Evolutionary conservation across 2,888 invertebrate genomes (phyloP).

Genomic region (Epinotia demarniana): DNA sequence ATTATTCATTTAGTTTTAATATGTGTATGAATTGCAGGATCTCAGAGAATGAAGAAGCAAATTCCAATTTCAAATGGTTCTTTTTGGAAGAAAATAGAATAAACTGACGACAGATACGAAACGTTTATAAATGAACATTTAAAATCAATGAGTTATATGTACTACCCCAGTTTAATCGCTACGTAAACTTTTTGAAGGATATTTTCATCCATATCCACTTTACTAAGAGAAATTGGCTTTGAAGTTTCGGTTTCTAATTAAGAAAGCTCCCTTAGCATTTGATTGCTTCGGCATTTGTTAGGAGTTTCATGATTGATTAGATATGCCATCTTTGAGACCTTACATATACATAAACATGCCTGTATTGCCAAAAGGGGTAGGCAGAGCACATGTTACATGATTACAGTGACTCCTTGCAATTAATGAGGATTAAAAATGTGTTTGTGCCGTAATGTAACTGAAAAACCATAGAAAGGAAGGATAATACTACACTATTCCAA

Average conservation of each 20-base stretch:
- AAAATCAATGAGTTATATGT: not conserved
- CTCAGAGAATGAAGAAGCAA: no score
- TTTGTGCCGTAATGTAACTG: not conserved
- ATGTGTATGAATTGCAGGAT: no score
- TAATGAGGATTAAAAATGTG: not conserved
- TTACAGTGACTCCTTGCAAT: not conserved
- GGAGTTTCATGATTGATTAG: conserved; percentile 13
- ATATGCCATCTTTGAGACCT: not conserved
- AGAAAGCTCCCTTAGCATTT: conserved; percentile 22
- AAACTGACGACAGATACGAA: not conserved
- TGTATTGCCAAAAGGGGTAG: not conserved
- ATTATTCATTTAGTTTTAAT: no score
- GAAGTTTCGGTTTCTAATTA: conserved; percentile 35
- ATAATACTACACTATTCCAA: no score
- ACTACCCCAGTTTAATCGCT: not conserved
- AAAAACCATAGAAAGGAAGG: no score
- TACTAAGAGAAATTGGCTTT: conserved; percentile 14
- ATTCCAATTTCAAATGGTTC: no score
- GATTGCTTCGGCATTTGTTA: conserved; percentile 25
- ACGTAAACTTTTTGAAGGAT: conserved; percentile 6
- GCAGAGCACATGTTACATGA: not conserved
- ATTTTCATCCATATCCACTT: conserved; percentile 7
- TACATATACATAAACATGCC: not conserved
- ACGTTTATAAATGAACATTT: not conserved
- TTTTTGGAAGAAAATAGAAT: not conserved